Evolutionary conservation across 2,888 invertebrate species (phyloP), one percentile per base, ranked within the genome.

Genomic region (Coenonympha glycerion): DNA sequence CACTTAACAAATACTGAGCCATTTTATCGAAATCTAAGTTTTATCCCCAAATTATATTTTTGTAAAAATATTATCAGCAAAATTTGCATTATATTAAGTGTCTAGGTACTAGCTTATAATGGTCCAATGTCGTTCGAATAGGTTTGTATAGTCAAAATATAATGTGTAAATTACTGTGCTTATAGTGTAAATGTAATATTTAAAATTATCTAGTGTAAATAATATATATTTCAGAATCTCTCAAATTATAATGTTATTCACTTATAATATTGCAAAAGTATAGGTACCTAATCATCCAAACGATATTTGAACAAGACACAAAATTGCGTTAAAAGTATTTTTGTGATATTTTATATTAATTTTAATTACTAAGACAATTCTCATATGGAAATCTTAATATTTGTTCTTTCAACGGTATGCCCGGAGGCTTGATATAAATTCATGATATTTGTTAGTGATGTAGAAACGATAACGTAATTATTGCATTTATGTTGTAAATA

Each of bases 41-140:
- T 66, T 65, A 69, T 64, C 66, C 65, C 68, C 69, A 79, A 77
- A 78, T 77, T 73, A 81, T 85, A 85, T 85, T 85, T 85, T 85
- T 85, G 83, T 85, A 85, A 76, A 80, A 71, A 73, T 80, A 71
- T 84, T 81, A 69, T 75, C 69, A 70, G 74, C 73, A 66, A 64
- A 67, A 64, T 69, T 65, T 75, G 73, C 73, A 71, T 71, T 68
- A 66, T 63, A 62, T 62, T 66, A 71, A 73, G 69, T 67, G 65
- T 69, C 69, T 63, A 65, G 62, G 58, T 67, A 57, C 61, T 62
- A 68, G 61, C 63, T 63, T 63, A 63, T 68, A 66, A 70, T 65
- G 68, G 64, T 67, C 64, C 65, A 62, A 65, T 64, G 59, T 63
- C 59, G 56, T 63, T 62, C 48, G 58, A 56, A 55, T 59, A 55